Evolutionary conservation across 2,113 vertebrate species (phyloP).

Genomic region (Erythrocercus mccallii): DNA sequence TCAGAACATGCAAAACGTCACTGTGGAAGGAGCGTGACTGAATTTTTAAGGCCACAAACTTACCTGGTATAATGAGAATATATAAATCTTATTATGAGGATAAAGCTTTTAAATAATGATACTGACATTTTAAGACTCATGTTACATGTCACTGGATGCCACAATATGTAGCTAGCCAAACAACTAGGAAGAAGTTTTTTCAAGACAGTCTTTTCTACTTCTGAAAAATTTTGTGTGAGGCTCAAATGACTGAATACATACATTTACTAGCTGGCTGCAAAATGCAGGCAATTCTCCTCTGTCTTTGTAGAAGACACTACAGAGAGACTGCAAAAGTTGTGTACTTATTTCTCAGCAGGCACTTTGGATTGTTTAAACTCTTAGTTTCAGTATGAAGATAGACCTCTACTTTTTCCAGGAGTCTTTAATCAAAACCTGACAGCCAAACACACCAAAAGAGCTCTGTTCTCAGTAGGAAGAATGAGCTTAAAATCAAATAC

Average conservation of each 20-base stretch:
- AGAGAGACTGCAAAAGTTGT: not conserved
- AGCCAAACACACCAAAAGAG: not conserved
- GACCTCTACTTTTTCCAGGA: not conserved
- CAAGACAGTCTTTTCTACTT: not conserved
- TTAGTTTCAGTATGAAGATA: not conserved
- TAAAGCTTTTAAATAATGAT: not conserved
- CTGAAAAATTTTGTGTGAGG: not conserved
- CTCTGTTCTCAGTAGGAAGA: not conserved
- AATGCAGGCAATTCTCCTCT: not conserved
- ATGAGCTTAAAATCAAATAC: not conserved
- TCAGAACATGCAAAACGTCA: not conserved
- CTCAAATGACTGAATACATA: not conserved
- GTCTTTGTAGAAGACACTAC: not conserved
- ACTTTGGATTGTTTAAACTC: not conserved
- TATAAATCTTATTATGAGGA: not conserved
- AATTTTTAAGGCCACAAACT: not conserved
- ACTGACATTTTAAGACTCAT: not conserved
- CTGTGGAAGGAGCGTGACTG: not conserved
- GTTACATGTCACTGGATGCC: not conserved
- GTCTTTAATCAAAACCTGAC: not conserved
- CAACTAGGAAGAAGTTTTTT: not conserved
- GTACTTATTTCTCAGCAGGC: not conserved
- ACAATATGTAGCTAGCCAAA: not conserved
- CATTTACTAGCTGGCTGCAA: not conserved
- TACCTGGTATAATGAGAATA: not conserved